Conservation (phyloP, 2,113 vertebrate species). For the Ageneiosus marmoratus region DNA sequence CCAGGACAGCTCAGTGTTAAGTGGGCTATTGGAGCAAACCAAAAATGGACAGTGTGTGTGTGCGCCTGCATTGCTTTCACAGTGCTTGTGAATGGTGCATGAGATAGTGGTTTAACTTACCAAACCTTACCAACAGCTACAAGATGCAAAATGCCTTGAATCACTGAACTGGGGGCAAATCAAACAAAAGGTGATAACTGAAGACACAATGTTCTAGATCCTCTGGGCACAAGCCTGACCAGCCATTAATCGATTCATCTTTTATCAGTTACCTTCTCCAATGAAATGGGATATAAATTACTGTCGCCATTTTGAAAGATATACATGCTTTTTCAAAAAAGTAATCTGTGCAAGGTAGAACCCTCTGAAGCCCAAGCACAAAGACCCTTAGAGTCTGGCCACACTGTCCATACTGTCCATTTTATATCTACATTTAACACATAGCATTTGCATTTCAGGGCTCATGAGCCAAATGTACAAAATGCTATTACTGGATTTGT, state of each 20-base stretch:
- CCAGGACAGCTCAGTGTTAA: constrained; percentile 7
- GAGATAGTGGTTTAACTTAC: not conserved
- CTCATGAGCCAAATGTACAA: not conserved
- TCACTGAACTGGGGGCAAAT: not conserved
- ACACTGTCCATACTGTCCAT: not conserved
- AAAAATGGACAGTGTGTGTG: constrained; percentile 12
- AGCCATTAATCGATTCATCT: not conserved
- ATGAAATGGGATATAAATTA: not conserved
- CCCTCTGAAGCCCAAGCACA: not conserved
- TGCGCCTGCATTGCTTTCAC: not conserved
- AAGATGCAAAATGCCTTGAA: not conserved
- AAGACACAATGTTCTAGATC: not conserved
- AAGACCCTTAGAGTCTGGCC: not conserved
- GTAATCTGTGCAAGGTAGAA: not conserved
- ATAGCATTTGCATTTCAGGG: constrained; percentile 1
- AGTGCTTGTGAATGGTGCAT: not conserved
- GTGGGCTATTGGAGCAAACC: constrained; percentile 19
- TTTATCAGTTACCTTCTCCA: not conserved
- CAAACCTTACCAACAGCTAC: not conserved
- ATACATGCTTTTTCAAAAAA: not conserved
- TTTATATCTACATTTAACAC: constrained; percentile 26
- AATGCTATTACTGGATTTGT: not conserved
- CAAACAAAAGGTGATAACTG: not conserved
- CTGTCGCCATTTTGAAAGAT: not conserved
- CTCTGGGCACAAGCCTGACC: not conserved